phyloP scores from a whole-genome alignment of 2,113 vertebrate species.

The Labeo catla region DNA sequence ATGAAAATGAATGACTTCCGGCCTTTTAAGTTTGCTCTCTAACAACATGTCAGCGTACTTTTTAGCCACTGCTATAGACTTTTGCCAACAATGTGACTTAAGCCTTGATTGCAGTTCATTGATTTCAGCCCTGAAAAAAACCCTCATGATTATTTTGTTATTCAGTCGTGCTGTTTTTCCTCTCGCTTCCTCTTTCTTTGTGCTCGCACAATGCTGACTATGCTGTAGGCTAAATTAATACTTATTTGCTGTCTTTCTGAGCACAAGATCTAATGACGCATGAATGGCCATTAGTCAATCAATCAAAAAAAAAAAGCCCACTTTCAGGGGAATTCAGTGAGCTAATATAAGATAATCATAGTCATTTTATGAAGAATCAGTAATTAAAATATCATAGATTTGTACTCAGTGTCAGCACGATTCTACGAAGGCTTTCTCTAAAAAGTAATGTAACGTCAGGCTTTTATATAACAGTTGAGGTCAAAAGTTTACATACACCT shows the following conservation, averaged over 20 bases:
- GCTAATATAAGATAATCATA: background rate
- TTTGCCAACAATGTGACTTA: background rate
- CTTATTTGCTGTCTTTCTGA: background rate
- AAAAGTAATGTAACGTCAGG: background rate
- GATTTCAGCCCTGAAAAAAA: slow-evolving; percentile 22
- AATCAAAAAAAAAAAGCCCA: background rate
- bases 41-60: slow-evolving; percentile 1
- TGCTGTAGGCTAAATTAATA: background rate
- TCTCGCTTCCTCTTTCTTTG: background rate
- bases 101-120: slow-evolving; percentile 37
- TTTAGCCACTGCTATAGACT: background rate
- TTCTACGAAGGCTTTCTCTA: background rate
- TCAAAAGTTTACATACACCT: too few species aligned
- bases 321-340: background rate
- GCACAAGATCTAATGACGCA: background rate
- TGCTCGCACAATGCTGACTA: background rate
- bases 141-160: slow-evolving; percentile 30
- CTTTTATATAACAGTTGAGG: background rate
- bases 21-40: slow-evolving; percentile 7
- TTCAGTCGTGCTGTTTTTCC: slow-evolving; percentile 18
- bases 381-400: background rate
- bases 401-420: background rate
- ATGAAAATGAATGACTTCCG: slow-evolving; percentile 22
- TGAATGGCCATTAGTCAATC: slow-evolving; percentile 5
- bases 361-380: background rate